Base-by-base conservation (phyloP, 2,888 invertebrate genomes). In the Scaptomyza reducta region DNA sequence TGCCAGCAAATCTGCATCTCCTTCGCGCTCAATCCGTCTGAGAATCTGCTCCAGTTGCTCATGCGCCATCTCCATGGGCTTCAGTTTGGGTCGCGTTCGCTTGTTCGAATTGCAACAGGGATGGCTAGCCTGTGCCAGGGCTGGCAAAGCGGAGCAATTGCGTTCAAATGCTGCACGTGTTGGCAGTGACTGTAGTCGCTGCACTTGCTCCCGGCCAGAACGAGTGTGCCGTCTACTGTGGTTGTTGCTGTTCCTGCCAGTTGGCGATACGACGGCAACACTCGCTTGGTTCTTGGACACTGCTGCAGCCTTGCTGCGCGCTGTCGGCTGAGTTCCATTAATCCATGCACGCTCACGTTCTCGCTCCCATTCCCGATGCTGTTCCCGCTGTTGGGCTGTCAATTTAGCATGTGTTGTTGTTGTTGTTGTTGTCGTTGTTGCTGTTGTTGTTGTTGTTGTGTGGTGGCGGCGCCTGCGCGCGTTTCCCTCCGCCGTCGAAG, bases 31-130 rank as follows among this genome's bases (percentile, higher is more conserved):
- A 27, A 82, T 75, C 46, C 65, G 58, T 18, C 60, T 33, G 6
- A 82, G 65, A 67, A 85, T 18, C 11, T 64, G 45, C 25, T 85
- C 83, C 57, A 82, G 60, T 35, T 77, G 73, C 10, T 77, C 50
- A 42, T 77, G 86, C 6, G 81, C 75, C 18, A 27, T 65, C 6
- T 64, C 65, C 55, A 85, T 29, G 0, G 68, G 44, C 44, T 18
- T 47, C n/a, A 22, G 59, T 11, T 29, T 14, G 3, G 31, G 33
- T 49, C 33, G 33, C 0, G 4, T 22, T n/a, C 13, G 25, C n/a
- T 5, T 38, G 50, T 11, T 11, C 1, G 22, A 1, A 7, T 38
- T 38, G 18, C n/a, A 0, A 6, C 10, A 9, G 6, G 18, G 22
- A 22, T 22, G 22, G 22, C 5, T 1, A 22, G 5, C 22, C 22